Conservation (phyloP, 2,888 invertebrate genomes). For the Neoascia interrupta region DNA sequence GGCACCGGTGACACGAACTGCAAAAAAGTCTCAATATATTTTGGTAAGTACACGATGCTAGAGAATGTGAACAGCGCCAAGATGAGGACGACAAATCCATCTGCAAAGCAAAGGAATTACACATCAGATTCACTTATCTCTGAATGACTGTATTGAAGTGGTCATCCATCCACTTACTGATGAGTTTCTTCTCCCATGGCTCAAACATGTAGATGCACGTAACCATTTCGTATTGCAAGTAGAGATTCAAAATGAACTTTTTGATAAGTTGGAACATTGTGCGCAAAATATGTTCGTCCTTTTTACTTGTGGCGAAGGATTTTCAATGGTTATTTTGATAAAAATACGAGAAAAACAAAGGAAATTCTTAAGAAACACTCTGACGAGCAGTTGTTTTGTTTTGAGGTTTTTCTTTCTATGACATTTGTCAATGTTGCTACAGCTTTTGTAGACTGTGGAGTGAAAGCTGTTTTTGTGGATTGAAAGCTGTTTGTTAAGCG, state of each 20-base stretch:
- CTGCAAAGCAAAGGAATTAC: conserved; percentile 72
- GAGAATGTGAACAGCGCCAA: conserved; percentile 81
- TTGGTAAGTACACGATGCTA: conserved; percentile 82
- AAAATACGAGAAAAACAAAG: conserved; percentile 21
- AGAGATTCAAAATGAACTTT: conserved; percentile 74
- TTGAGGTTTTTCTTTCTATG: background rate
- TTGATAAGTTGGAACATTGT: conserved; percentile 71
- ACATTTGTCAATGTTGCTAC: background rate
- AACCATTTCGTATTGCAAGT: conserved; percentile 80
- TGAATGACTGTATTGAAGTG: background rate
- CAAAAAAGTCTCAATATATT: conserved; percentile 79
- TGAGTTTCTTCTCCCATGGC: conserved; percentile 80
- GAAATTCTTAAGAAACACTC: too few relatives aligned
- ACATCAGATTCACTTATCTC: background rate
- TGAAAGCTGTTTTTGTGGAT: background rate
- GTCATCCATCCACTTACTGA: conserved; percentile 79
- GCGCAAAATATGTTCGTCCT: too few relatives aligned
- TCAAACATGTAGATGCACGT: conserved; percentile 81
- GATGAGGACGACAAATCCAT: conserved; percentile 80
- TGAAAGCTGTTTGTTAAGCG: conserved; percentile 22
- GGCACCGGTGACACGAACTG: conserved; percentile 75
- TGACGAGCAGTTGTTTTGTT: background rate
- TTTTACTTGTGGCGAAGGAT: too few relatives aligned
- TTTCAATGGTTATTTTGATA: too few relatives aligned
- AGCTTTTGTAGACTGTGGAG: background rate